Evolutionary conservation across 2,113 vertebrate species (phyloP).

Genomic region (Pollachius pollachius): DNA sequence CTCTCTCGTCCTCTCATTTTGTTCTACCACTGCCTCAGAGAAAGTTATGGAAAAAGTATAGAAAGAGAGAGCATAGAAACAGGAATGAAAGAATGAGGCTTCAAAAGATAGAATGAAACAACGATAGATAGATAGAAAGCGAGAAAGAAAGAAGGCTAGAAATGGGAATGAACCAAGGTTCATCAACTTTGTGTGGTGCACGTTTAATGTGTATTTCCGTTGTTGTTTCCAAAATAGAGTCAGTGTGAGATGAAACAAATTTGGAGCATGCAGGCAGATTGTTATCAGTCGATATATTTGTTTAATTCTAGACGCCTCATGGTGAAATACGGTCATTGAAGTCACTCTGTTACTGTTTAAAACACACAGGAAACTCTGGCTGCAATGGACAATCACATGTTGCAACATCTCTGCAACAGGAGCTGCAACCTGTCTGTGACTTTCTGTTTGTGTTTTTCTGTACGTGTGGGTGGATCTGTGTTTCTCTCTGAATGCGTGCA

Average conservation of each 20-base stretch:
- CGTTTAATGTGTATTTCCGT: no score
- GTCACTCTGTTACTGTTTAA: slow-evolving; percentile 17
- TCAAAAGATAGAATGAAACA: no score
- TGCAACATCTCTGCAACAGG: slow-evolving; percentile 4
- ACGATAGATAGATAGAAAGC: no score
- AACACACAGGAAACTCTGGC: slow-evolving; percentile 39
- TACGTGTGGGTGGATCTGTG: slow-evolving; percentile 1
- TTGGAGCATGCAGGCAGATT: not conserved
- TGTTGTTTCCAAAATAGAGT: not conserved
- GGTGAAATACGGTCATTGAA: not conserved
- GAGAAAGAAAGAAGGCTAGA: no score
- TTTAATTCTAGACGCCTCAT: not conserved
- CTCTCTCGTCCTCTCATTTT: no score
- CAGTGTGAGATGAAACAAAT: not conserved
- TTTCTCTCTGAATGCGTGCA: slow-evolving; percentile 14
- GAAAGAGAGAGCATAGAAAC: no score
- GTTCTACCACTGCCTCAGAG: no score
- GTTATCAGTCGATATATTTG: not conserved
- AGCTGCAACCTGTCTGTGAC: not conserved
- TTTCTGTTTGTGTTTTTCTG: no score
- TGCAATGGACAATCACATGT: slow-evolving; percentile 10
- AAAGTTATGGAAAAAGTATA: no score
- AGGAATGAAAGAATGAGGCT: no score
- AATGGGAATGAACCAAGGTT: no score
- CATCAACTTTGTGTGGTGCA: no score